phyloP scores from a whole-genome alignment of 2,888 invertebrate species.

The Oligia fasciuncula region DNA sequence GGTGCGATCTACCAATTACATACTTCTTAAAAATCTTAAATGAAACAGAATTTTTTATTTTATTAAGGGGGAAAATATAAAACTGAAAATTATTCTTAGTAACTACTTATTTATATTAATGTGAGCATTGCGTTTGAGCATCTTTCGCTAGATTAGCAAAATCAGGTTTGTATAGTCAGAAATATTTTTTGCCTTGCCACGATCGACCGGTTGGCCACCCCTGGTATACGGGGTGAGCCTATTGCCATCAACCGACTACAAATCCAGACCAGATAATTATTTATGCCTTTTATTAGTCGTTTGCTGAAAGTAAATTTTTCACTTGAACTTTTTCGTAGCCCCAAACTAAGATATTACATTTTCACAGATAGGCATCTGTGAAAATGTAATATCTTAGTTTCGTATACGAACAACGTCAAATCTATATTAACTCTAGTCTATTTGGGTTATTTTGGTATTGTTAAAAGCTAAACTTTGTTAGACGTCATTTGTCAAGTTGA shows the following conservation, averaged over 20 bases:
- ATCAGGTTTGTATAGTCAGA: too few species aligned
- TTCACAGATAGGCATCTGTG: neutral
- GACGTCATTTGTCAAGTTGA: neutral
- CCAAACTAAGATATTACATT: neutral
- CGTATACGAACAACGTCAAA: neutral
- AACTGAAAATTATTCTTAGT: too few species aligned
- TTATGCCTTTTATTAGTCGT: neutral
- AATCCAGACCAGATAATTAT: neutral
- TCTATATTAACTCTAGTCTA: neutral
- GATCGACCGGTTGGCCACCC: too few species aligned
- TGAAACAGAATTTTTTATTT: too few species aligned
- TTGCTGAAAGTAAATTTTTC: neutral
- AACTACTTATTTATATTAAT: too few species aligned
- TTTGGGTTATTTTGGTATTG: neutral
- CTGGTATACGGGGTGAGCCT: neutral
- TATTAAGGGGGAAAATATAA: too few species aligned
- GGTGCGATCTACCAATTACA: too few species aligned
- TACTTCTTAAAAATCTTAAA: too few species aligned
- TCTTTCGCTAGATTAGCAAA: too few species aligned
- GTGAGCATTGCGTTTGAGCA: too few species aligned
- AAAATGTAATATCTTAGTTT: too few species aligned
- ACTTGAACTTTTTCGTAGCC: neutral
- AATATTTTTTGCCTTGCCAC: too few species aligned
- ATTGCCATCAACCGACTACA: neutral
- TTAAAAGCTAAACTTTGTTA: neutral